These are phyloP conservation scores for Osmerus mordax DNA, from an alignment of 2,113 vertebrate species.

Conservation along the genomic window DNA sequence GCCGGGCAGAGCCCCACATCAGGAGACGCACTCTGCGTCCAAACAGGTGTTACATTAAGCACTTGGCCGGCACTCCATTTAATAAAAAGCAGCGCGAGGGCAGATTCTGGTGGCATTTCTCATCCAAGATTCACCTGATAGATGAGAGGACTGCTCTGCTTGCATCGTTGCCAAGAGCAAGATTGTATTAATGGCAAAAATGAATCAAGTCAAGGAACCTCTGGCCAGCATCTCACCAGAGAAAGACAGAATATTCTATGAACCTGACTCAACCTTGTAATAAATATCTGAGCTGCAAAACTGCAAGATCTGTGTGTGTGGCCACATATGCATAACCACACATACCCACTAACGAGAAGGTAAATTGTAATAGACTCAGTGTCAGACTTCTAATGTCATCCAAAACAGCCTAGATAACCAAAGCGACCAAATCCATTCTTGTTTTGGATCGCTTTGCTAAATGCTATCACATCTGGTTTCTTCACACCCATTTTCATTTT, in stretches of 20 bases:
- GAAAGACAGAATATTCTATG: conserved; percentile 48
- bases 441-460: too few species aligned
- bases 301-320: neutral
- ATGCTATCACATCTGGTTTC: too few species aligned
- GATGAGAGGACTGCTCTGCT: conserved; percentile 6
- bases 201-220: conserved; percentile 52
- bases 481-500: neutral
- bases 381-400: neutral
- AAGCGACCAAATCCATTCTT: too few species aligned
- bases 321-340: neutral
- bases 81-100: conserved; percentile 38
- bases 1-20: too few species aligned
- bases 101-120: neutral
- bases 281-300: conserved; percentile 41
- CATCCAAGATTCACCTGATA: conserved; percentile 31
- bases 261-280: conserved; percentile 44
- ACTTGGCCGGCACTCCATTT: conserved; percentile 51
- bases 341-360: neutral
- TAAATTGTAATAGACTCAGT: neutral
- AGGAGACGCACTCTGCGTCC: neutral
- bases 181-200: conserved; percentile 61
- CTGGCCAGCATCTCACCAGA: conserved; percentile 33
- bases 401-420: too few species aligned
- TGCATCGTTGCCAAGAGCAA: conserved; percentile 41
- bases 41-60: conserved; percentile 45